Evolutionary conservation across 2,113 vertebrate species (phyloP).

Genomic region (Chamaetylas fuelleborni): DNA sequence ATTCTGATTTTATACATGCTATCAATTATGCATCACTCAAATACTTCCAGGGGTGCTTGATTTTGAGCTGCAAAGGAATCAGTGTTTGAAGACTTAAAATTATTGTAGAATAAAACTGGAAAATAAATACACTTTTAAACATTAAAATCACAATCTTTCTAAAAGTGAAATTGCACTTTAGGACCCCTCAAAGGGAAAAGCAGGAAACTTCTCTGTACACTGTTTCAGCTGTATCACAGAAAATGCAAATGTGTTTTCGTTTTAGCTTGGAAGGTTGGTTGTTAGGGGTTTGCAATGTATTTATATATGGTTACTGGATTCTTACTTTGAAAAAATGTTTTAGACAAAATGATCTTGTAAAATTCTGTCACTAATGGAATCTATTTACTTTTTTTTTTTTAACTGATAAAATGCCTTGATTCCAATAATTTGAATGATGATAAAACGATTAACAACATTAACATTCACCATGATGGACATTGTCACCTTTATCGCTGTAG

Average conservation of each 20-base stretch:
- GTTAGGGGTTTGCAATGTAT: neutral
- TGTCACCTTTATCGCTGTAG: neutral
- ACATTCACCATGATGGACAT: neutral
- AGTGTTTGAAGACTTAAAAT: neutral
- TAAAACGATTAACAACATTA: neutral
- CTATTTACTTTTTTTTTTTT: neutral
- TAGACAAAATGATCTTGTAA: neutral
- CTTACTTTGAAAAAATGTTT: neutral
- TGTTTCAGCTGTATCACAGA: neutral
- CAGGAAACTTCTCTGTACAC: neutral
- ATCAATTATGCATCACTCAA: neutral
- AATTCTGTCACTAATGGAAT: neutral
- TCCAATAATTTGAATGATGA: neutral
- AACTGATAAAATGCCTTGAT: neutral
- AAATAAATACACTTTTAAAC: neutral
- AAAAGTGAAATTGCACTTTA: neutral
- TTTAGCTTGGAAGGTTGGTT: neutral
- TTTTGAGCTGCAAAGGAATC: neutral
- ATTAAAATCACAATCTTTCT: neutral
- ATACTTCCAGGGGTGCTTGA: neutral
- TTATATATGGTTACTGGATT: neutral
- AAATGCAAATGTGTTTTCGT: neutral
- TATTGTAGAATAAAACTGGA: neutral
- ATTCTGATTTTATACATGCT: neutral
- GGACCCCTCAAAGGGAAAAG: neutral